Evolutionary conservation across 2,113 vertebrate genomes (phyloP).

Genomic region (Microcebus ravelobensis): DNA sequence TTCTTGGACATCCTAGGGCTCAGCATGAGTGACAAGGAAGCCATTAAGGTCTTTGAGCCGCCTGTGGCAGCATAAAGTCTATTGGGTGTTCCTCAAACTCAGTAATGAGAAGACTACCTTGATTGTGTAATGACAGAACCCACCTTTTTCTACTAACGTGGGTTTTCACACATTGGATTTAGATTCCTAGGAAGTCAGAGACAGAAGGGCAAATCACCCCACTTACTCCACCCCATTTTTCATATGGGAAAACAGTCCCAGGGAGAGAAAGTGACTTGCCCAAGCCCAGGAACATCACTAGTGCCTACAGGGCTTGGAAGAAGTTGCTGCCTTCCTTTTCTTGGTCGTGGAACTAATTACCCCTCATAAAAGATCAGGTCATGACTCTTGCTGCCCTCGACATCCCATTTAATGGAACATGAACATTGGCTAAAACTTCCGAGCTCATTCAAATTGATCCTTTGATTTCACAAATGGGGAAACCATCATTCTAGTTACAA

Average conservation of each 20-base stretch:
- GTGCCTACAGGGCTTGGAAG: background rate
- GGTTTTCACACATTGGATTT: background rate
- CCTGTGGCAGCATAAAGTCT: background rate
- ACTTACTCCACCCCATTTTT: background rate
- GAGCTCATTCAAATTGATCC: background rate
- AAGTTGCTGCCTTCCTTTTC: background rate
- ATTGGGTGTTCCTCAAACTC: background rate
- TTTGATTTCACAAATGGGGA: background rate
- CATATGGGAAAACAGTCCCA: background rate
- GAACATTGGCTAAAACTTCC: background rate
- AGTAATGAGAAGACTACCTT: background rate
- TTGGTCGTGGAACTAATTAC: background rate
- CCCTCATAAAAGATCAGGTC: background rate
- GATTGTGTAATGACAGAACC: background rate
- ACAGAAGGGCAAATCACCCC: background rate
- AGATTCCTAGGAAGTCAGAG: conserved; percentile 16
- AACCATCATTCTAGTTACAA: background rate
- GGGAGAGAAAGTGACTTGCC: background rate
- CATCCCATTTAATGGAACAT: background rate
- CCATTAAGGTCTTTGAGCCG: background rate
- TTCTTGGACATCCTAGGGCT: background rate
- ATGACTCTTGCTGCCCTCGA: background rate
- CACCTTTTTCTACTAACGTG: background rate
- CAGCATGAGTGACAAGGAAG: background rate
- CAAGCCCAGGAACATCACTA: background rate